Evolutionary conservation across 2,797 vertebrate species (phyloP), one percentile per base, ranked within the genome.

Genomic region (Ambastaia sidthimunki): DNA sequence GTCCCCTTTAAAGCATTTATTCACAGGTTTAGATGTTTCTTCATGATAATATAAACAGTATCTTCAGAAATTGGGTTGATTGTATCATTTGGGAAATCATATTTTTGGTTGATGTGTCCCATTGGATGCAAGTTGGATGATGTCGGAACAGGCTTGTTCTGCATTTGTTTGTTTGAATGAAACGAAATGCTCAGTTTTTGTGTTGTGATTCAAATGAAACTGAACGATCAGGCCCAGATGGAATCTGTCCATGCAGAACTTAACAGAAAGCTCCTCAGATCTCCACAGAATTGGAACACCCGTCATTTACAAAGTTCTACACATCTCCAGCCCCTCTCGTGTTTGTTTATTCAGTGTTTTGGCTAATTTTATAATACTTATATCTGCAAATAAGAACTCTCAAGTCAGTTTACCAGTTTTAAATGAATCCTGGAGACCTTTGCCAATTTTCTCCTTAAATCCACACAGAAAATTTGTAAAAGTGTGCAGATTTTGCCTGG

Each of bases 1-100:
- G 74, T 66, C 76, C 44, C 76, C 55, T 71, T 62, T 78, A 71
- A 70, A 71, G 44, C 76, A 71, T 71, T 63, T 12, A 57, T 59
- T 77, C 7, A 18, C 52, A 67, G 31, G 7, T 63, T 25, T 5
- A 63, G 31, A 37, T 19, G 34, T 41, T 55, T 55, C 48, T 67
- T 44, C 37, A 60, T 44, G 37, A 60, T 77, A 31, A 69, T 21
- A 41, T n/a, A 59, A 28, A 21, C 37, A 48, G 63, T 13, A 55
- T 67, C 63, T 28, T 47, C 50, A 59, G 76, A 41, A 71, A 78
- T 23, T 55, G 23, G 57, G 47, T 25, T 41, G 76, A 71, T 50
- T 5, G 1, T 78, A 55, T 63, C 67, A 16, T 13, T 70, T 68
- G 57, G 57, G 67, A 37, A 70, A 78, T 62, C 55, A 50, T 67